Conservation (phyloP, 2,113 vertebrate genomes). For the Larimichthys crocea region DNA sequence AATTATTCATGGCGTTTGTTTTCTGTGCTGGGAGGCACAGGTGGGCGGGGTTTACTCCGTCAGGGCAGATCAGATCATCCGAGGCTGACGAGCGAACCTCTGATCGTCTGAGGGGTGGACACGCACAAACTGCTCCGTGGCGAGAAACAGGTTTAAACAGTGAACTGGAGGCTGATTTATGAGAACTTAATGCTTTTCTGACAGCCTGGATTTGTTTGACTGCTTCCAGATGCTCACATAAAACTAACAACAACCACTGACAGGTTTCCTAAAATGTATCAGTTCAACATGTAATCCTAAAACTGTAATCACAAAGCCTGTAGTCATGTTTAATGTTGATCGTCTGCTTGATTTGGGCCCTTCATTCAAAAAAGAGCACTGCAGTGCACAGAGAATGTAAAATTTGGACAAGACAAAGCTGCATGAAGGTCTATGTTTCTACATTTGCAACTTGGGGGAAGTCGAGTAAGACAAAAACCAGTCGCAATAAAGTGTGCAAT, state of each 20-base stretch:
- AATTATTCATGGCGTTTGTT: conserved; percentile 69
- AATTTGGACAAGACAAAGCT: too few species aligned
- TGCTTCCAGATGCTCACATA: neutral
- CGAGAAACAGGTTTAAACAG: neutral
- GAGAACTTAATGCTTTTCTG: neutral
- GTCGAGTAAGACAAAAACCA: neutral
- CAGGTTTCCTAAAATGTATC: neutral
- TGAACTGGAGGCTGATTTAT: neutral
- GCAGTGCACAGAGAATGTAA: too few species aligned
- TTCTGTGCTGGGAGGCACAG: conserved; percentile 30
- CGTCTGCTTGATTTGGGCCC: neutral
- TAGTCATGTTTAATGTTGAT: neutral
- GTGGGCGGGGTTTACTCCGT: conserved; percentile 40
- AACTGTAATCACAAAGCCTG: neutral
- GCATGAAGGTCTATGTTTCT: neutral
- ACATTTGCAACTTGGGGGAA: neutral
- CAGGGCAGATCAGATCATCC: conserved; percentile 43
- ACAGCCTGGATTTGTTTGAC: neutral
- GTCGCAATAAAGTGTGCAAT: neutral
- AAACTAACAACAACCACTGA: neutral
- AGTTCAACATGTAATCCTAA: neutral
- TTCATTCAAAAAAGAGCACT: too few species aligned
- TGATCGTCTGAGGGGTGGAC: neutral
- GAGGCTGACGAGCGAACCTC: conserved; percentile 32
- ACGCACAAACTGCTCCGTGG: neutral